Evolutionary conservation across 2,797 vertebrate species (phyloP), one percentile per base, ranked within the genome.

Genomic region (Enteromius paludinosus): DNA sequence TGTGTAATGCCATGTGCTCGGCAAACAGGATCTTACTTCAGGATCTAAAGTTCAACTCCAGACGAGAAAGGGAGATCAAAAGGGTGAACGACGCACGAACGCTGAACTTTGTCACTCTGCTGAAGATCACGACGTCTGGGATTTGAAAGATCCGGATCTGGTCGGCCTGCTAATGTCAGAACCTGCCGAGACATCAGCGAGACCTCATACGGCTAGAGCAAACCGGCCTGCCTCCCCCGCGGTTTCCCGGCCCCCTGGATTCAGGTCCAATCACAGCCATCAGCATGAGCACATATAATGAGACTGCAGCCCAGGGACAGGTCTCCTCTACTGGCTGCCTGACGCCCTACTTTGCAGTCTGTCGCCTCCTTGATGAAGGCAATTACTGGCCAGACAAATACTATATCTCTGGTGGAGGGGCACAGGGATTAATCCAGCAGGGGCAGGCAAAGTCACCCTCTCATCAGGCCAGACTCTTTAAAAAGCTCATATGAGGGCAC

Each of bases 341-440:
- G 56, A 41, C 76, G 47, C 71, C 75, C 82, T 80, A 83, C 73
- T 87, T 83, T 80, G 78, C 82, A 81, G n/a, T 18, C 78, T 79
- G 81, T 76, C 75, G 52, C 85, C 86, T 84, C 84, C 85, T 84
- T 87, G 86, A 88, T 86, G 84, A 88, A 75, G 85, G 85, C 86
- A 88, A 88, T 89, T 88, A 89, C 81, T 77, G 87, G 86, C 77
- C 87, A 89, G 87, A 86, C 86, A 86, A 86, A 86, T 83, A 83
- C 83, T 84, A 81, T 76, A 77, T 83, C 81, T 62, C 78, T 76
- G 69, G 82, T 82, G 76, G 74, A 83, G 85, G 84, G 87, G 83
- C 81, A 85, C 28, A 73, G 72, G 83, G 87, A 86, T 83, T 86
- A 88, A 85, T 85, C 81, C 71, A 72, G 65, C 18, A 35, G 80